Percentiles rank a stretch among this genome's conserved stretches.
Conservation (phyloP, 1,140 invertebrate genomes). For the Plectrocnemia conspersa region DNA sequence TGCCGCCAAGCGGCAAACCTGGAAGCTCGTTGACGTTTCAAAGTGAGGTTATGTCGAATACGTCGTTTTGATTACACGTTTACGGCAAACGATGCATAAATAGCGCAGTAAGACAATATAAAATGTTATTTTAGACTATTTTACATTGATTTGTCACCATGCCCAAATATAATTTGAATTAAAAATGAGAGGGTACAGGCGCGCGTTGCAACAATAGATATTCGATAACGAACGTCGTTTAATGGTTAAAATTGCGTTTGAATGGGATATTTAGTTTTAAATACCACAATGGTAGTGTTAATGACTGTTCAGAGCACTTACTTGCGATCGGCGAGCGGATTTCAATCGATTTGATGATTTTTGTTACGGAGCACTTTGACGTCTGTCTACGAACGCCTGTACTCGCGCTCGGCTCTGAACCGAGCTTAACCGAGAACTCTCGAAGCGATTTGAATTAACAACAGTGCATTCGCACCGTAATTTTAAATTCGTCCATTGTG, state of each 20-base stretch:
- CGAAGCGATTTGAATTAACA: no score
- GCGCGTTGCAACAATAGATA: slow-evolving; percentile 4
- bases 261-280: no score
- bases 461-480: no score
- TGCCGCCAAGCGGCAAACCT: slow-evolving; percentile 29
- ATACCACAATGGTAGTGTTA: background rate
- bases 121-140: no score
- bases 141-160: background rate
- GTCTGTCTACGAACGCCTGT: slow-evolving; percentile 20
- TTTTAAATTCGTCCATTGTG: no score
- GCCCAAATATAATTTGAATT: background rate
- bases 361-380: background rate
- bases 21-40: background rate
- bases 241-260: background rate
- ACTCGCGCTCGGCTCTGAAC: slow-evolving; percentile 1
- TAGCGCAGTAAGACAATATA: no score
- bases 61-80: no score
- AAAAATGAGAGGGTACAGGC: slow-evolving; percentile 10
- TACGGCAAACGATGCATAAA: background rate
- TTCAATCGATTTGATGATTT: background rate
- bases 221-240: background rate
- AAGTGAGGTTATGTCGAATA: slow-evolving; percentile 32
- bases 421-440: no score
- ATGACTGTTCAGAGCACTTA: slow-evolving; percentile 6
- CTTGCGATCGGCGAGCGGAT: background rate